Evolutionary conservation across 1,140 invertebrate species (phyloP), one percentile per base, ranked within the genome.

Genomic region (Triops longicaudatus): DNA sequence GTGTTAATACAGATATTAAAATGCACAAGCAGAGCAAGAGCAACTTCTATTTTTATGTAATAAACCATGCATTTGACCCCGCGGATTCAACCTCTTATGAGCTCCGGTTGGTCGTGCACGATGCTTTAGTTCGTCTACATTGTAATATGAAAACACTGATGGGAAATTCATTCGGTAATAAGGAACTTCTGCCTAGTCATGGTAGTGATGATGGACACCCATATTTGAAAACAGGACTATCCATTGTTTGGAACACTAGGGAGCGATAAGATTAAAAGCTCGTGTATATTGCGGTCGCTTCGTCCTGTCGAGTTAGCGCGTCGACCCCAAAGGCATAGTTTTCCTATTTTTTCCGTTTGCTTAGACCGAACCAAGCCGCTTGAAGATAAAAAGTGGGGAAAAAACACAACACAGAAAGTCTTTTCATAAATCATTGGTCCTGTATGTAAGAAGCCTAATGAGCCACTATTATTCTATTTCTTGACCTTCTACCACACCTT

Each of bases 391-490:
- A 63, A 17, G 0, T 10, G 14, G 9, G n/a, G n/a, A 63, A 63
- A 63, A 63, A 0, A 63, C 14, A 63, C 9, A 5, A 14, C 5
- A 63, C 14, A 63, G 17, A 44, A 44, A 9, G 22, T n/a, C 50
- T n/a, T 22, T 6, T 63, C 50, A 22, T 63, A 63, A 63, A 63
- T 63, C 50, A 63, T 63, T 14, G 50, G 50, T 14, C 43, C 22
- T 17, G 50, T 63, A 63, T 17, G n/a, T 22, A 63, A 63, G 50
- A 63, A 63, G 50, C 50, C 50, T 63, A 63, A 63, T 63, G 50
- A 63, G 50, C 22, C 17, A 17, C 50, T 14, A 63, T 63, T 63
- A 63, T 63, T 63, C 50, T 22, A 63, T 63, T 63, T 63, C 50
- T 63, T 63, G 50, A 22, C 50, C 50, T 63, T 63, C 14, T n/a